Evolutionary conservation across 2,888 invertebrate species (phyloP), one percentile per base, ranked within the genome.

Genomic region (Limenitis camilla): DNA sequence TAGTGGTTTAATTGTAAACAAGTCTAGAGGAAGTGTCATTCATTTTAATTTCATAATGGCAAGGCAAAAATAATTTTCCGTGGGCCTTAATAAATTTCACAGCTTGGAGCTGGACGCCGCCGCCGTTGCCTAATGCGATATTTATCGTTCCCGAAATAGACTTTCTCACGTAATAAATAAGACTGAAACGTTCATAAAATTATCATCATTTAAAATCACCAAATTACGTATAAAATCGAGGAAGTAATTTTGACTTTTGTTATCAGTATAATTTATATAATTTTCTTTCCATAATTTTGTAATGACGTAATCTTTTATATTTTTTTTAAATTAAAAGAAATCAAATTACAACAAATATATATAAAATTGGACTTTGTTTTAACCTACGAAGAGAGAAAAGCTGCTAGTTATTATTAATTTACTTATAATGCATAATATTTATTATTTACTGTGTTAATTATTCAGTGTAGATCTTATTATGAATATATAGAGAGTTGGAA

Each of bases 101-200:
- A 60, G 59, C 52, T 58, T 46, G 53, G 61, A 56, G 64, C 60
- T 55, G 65, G 67, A 62, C 65, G 49, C 66, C 68, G 68, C 74
- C 19, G 19, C 19, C 19, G 19, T 72, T 65, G 64, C 71, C 74
- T 81, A 81, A 84, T 81, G 81, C 73, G 78, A 77, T 84, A 81
- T 83, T 83, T 82, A 83, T 83, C 78, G 72, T 68, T 61, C 44
- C 65, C 71, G 70, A 73, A 74, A 77, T 68, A 71, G 75, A 76
- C 76, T 72, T 71, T 72, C 68, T 65, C 67, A 67, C 71, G 68
- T 72, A 73, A 74, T 81, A 78, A 79, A 74, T 69, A 69, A 59
- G 64, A 56, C 68, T 67, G 68, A 74, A 72, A 79, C 39, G 39
- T 50, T 43, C 43, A 50, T 42, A 44, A 50, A 50, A 50, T 50